Percentiles rank a stretch among this genome's conserved stretches.
Evolutionary conservation across 2,797 vertebrate species (phyloP).

Genomic region (Rhynchonycteris naso): DNA sequence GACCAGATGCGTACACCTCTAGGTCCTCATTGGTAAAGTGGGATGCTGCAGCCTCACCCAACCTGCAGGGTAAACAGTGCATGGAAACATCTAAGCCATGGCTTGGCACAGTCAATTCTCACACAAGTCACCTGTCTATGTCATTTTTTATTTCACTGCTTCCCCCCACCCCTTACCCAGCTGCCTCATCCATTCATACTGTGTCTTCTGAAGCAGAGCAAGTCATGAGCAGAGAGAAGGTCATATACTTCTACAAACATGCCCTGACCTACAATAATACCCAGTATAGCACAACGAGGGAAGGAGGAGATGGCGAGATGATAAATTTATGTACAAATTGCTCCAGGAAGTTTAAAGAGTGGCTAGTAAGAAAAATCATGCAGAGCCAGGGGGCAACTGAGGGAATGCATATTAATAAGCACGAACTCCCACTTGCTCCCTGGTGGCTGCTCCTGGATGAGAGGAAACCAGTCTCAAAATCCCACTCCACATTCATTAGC

Average conservation of each 20-base stretch:
- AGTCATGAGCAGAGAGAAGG: not conserved
- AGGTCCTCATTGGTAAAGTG: not conserved
- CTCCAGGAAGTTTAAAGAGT: not conserved
- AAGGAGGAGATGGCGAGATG: not conserved
- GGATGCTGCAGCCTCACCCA: too few relatives aligned
- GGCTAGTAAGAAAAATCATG: not conserved
- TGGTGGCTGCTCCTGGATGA: not conserved
- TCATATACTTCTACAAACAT: not conserved
- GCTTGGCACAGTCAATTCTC: not conserved
- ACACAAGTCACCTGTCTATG: not conserved
- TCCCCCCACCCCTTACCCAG: not conserved
- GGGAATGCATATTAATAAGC: not conserved
- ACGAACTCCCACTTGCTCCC: not conserved
- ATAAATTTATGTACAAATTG: not conserved
- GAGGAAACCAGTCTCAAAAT: not conserved
- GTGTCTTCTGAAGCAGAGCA: not conserved
- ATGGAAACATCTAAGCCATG: not conserved
- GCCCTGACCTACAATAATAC: not conserved
- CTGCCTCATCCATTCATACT: not conserved
- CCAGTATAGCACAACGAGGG: not conserved
- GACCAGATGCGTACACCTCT: not conserved
- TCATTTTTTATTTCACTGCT: not conserved
- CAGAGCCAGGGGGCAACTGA: not conserved
- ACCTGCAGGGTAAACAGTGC: not conserved
- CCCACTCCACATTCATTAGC: not conserved